phyloP scores from a whole-genome alignment of 2,888 invertebrate species.

The Tribolium freemani region DNA sequence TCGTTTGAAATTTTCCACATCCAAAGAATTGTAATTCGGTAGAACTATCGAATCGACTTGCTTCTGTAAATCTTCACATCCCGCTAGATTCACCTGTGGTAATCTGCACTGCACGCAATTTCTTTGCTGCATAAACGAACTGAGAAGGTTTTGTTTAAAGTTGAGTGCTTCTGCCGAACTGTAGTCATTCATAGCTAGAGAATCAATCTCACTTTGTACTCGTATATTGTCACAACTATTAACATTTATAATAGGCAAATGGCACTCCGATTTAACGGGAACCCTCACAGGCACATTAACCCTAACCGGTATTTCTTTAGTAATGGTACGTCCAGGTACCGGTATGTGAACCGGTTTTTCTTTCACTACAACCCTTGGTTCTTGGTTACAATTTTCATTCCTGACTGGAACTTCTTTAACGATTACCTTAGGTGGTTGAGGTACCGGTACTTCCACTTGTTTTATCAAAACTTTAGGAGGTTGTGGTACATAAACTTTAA shows the following conservation, averaged over 20 bases:
- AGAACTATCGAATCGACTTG: not conserved
- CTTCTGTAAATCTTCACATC: not conserved
- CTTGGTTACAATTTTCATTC: not conserved
- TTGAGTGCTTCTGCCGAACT: not conserved
- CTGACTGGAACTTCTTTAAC: constrained; percentile 1
- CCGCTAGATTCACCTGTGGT: not conserved
- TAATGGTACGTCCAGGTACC: not conserved
- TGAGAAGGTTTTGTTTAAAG: not conserved
- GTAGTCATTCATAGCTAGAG: not conserved
- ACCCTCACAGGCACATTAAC: constrained; percentile 9
- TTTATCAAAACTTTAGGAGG: constrained; percentile 12
- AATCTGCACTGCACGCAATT: not conserved
- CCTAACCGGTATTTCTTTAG: not conserved
- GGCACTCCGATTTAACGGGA: not conserved
- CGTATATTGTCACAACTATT: not conserved
- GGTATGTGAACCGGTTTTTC: not conserved
- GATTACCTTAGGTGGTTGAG: constrained; percentile 17
- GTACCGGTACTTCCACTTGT: constrained; percentile 13
- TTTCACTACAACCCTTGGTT: not conserved
- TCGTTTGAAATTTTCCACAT: not conserved
- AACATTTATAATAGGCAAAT: not conserved
- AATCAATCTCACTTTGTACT: not conserved
- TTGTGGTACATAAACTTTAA: constrained; percentile 15
- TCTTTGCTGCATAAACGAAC: not conserved
- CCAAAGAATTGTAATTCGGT: not conserved